phyloP scores from a whole-genome alignment of 1,140 invertebrate genomes.

The Aporrectodea caliginosa region DNA sequence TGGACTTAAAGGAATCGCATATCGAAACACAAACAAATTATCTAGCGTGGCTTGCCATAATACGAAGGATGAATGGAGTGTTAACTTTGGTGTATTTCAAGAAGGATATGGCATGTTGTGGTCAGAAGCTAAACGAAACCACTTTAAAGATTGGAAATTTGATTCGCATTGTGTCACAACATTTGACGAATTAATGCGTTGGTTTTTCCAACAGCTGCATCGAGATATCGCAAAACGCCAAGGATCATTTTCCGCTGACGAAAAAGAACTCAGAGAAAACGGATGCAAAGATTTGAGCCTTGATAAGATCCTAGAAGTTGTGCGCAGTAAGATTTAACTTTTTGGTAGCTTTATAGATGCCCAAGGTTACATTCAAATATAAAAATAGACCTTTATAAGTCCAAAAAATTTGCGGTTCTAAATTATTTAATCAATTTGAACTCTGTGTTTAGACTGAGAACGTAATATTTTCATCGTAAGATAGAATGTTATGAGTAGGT shows the following conservation, averaged over 20 bases:
- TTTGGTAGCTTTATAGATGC: too few species aligned
- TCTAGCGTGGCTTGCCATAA: neutral
- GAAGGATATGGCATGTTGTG: neutral
- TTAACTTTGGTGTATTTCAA: neutral
- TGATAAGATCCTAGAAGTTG: neutral
- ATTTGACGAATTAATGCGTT: conserved; percentile 6
- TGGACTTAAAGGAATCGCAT: neutral
- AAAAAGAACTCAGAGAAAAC: neutral
- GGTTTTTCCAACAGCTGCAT: neutral
- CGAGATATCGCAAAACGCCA: conserved; percentile 14
- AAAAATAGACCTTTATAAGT: too few species aligned
- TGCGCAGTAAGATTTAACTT: neutral
- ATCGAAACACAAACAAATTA: neutral
- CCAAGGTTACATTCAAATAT: too few species aligned
- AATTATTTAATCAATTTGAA: too few species aligned
- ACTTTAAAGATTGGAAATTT: neutral
- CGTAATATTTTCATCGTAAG: too few species aligned
- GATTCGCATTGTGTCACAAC: neutral
- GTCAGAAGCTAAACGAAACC: neutral
- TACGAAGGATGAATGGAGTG: neutral
- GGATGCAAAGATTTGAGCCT: neutral
- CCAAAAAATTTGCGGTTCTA: too few species aligned
- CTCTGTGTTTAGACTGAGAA: too few species aligned
- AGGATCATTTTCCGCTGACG: neutral
- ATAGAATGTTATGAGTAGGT: too few species aligned